These are phyloP conservation scores for Ooceraea biroi DNA, from an alignment of 1,140 invertebrate genomes.

Conservation along the genomic window DNA sequence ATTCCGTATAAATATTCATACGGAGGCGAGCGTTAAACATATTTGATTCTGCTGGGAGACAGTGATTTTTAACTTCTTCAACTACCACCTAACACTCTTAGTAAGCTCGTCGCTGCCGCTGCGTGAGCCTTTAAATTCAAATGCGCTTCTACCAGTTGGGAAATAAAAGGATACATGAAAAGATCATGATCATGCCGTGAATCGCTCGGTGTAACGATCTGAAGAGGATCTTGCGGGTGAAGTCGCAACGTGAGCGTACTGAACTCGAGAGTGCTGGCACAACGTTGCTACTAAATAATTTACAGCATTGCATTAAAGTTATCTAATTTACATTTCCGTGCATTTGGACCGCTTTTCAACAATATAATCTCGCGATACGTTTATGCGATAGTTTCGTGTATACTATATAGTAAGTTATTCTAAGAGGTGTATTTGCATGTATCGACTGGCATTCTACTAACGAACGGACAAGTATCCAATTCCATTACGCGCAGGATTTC, in stretches of 20 bases:
- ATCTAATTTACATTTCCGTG: constrained; percentile 1
- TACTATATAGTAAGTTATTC: constrained; percentile 25
- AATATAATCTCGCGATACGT: not conserved
- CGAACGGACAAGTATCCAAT: constrained; percentile 65
- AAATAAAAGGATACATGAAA: not conserved
- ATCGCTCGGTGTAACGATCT: no score
- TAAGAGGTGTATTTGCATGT: constrained; percentile 5
- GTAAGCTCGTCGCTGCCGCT: not conserved
- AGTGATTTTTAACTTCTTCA: constrained; percentile 20
- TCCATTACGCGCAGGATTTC: constrained; percentile 55
- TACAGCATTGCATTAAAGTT: not conserved
- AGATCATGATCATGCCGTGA: not conserved
- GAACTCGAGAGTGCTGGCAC: not conserved
- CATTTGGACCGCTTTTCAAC: not conserved
- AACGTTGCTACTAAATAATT: not conserved
- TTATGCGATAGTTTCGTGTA: no score
- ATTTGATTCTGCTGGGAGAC: constrained; percentile 28
- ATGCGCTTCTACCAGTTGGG: not conserved
- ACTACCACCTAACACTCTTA: not conserved
- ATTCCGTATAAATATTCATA: constrained; percentile 55
- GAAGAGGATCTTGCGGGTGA: no score
- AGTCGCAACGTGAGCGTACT: not conserved
- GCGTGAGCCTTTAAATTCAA: not conserved
- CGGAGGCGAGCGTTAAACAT: constrained; percentile 32
- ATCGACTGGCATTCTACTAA: constrained; percentile 6